Base-by-base conservation (phyloP, 2,888 invertebrate species). In the Azorinus chamasolen region DNA sequence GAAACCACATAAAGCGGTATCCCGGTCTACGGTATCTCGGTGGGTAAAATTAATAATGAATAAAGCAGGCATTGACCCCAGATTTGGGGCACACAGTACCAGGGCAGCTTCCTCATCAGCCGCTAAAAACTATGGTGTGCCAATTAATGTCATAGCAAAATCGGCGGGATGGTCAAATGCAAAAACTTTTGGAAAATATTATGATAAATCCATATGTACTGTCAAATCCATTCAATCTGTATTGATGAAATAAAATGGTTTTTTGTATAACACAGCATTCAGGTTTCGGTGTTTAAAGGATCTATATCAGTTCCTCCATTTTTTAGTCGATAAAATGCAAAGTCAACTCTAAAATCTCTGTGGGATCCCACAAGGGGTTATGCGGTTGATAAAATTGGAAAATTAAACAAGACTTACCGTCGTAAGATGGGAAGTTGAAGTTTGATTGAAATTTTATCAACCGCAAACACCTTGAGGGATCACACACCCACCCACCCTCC, bases 151-250 rank as follows among this genome's bases (percentile, higher is more conserved):
- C 6, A 14, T 50, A 22, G 8, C 20, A 2, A 50, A 50, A 50
- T 20, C 50, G 6, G 50, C 50, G 4, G 50, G 50, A 5, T 50
- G 50, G 50, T 20, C 14, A 18, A 50, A 50, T 50, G 50, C 22
- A 20, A 20, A 18, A 4, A 50, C 50, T 8, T 50, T 50, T 20
- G 22, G 8, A 5, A 50, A 4, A 5, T 50, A 20, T 50, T 50
- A 50, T 20, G 14, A 50, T 20, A 50, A 50, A 14, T 10, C 6
- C 10, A 50, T 50, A 32, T 32, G n/a, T n/a, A n/a, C n/a, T n/a
- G n/a, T 10, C 4, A 4, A 32, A 32, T 6, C 32, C 10, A 10
- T 32, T 6, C 32, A 32, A 32, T 4, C 4, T 6, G 32, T 10
- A 32, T 32, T 32, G 10, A 32, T 32, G 4, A 32, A 10, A 6